These are phyloP conservation scores for Virgularia gustaviana DNA, from an alignment of 92 coral and sea anemone species.

Conservation along the genomic window DNA sequence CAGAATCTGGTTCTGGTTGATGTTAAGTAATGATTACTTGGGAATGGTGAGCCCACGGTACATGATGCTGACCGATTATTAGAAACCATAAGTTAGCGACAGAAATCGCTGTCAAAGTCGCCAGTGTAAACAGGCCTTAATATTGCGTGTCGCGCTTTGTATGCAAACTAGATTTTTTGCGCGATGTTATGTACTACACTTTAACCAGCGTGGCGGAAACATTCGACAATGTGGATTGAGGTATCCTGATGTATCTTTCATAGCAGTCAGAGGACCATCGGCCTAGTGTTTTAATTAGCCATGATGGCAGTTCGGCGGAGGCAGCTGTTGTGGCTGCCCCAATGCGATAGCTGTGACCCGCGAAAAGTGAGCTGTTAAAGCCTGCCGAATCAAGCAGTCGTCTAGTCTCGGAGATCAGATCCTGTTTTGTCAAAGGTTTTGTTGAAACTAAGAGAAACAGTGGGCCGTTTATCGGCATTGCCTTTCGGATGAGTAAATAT, in stretches of 20 bases:
- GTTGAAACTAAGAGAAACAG: conserved; percentile 7
- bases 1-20: too few species aligned
- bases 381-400: conserved; percentile 9
- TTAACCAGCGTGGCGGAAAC: too few species aligned
- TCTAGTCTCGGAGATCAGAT: conserved; percentile 20
- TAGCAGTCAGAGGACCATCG: conserved; percentile 44
- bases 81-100: too few species aligned
- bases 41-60: too few species aligned
- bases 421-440: conserved; percentile 6
- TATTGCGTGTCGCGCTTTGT: too few species aligned
- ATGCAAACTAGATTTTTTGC: too few species aligned
- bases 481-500: conserved; percentile 9
- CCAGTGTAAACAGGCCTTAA: background rate
- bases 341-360: conserved; percentile 37
- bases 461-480: conserved; percentile 6
- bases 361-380: conserved; percentile 27
- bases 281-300: conserved; percentile 30
- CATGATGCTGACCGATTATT: too few species aligned
- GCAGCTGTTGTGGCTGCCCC: conserved; percentile 42
- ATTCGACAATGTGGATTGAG: background rate
- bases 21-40: too few species aligned
- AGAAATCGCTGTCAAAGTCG: conserved; percentile 11
- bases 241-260: conserved; percentile 12
- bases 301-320: conserved; percentile 12
- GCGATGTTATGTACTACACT: too few species aligned